A percentile compares a stretch with the other conserved stretches of the same genome.
Conservation (phyloP, 1,140 invertebrate genomes). For the Penaeus vannamei region DNA sequence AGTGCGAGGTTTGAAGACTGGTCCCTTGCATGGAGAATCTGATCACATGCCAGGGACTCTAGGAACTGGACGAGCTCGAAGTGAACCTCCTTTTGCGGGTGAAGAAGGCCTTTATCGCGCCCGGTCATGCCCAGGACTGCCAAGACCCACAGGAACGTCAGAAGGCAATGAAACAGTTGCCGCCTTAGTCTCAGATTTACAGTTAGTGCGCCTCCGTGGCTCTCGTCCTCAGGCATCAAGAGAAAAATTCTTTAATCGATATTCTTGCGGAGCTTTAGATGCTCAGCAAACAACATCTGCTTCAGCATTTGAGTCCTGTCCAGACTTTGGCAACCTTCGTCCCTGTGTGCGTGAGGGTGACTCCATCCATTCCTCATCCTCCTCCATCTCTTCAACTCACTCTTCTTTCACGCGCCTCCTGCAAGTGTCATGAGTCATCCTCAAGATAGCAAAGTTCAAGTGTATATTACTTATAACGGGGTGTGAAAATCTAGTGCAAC, state of each 20-base stretch:
- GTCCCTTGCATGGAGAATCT: neutral
- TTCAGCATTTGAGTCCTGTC: constrained; percentile 57
- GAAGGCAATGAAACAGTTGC: constrained; percentile 45
- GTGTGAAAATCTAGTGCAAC: constrained; percentile 20
- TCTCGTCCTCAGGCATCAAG: constrained; percentile 39
- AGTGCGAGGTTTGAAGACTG: neutral
- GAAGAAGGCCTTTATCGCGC: constrained; percentile 61
- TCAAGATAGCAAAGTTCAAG: neutral
- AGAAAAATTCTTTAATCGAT: constrained; percentile 47
- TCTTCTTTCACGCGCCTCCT: constrained; percentile 62
- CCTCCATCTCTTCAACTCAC: constrained; percentile 61
- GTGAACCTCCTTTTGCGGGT: constrained; percentile 51
- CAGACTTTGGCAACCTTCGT: constrained; percentile 58
- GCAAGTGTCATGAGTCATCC: constrained; percentile 50
- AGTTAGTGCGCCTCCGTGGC: constrained; percentile 55
- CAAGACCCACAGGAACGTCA: constrained; percentile 13
- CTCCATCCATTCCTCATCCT: constrained; percentile 59
- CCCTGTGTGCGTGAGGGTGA: constrained; percentile 56
- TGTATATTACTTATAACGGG: constrained; percentile 8
- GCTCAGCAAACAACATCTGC: constrained; percentile 12
- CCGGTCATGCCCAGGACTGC: constrained; percentile 56
- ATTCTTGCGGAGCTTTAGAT: constrained; percentile 59
- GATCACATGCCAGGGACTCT: neutral
- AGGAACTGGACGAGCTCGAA: constrained; percentile 42
- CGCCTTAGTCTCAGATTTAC: constrained; percentile 45